Conservation (phyloP, 2,888 invertebrate genomes). For the Callosobruchus maculatus region DNA sequence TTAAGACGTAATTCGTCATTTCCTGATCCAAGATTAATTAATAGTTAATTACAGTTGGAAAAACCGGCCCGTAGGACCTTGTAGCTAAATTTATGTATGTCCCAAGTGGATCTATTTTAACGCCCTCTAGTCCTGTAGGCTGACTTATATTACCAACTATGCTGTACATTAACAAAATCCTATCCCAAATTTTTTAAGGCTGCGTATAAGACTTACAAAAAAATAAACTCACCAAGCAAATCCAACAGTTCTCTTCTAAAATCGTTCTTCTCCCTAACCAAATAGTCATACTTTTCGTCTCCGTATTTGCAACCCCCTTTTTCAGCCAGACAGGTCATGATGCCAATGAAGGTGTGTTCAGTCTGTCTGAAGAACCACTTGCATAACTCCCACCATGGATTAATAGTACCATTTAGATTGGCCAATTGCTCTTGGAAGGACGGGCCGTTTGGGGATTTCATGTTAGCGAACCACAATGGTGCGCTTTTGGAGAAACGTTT, state of each 20-base stretch:
- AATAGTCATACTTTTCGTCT: constrained; percentile 56
- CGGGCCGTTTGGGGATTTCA: constrained; percentile 60
- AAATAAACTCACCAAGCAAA: constrained; percentile 51
- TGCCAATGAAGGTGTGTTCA: constrained; percentile 79
- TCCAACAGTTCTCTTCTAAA: constrained; percentile 62
- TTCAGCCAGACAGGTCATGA: constrained; percentile 64
- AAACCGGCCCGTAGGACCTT: too few species aligned
- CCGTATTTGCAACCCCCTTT: constrained; percentile 56
- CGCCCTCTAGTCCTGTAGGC: too few species aligned
- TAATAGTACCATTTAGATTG: constrained; percentile 58
- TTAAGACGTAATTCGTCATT: too few species aligned
- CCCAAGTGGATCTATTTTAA: too few species aligned
- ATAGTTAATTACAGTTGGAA: too few species aligned
- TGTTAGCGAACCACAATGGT: constrained; percentile 70
- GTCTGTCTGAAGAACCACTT: constrained; percentile 74
- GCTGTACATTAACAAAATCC: too few species aligned
- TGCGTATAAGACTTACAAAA: background rate
- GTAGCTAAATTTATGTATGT: too few species aligned
- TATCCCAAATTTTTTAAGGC: too few species aligned
- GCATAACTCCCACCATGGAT: constrained; percentile 63
- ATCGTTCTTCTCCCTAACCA: constrained; percentile 60
- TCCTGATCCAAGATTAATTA: too few species aligned
- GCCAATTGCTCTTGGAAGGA: constrained; percentile 65
- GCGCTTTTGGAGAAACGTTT: constrained; percentile 61
- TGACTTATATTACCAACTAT: too few species aligned